Conservation (phyloP, 37 sponge, comb jelly and placozoan species). For the Aplysina aerophoba region DNA sequence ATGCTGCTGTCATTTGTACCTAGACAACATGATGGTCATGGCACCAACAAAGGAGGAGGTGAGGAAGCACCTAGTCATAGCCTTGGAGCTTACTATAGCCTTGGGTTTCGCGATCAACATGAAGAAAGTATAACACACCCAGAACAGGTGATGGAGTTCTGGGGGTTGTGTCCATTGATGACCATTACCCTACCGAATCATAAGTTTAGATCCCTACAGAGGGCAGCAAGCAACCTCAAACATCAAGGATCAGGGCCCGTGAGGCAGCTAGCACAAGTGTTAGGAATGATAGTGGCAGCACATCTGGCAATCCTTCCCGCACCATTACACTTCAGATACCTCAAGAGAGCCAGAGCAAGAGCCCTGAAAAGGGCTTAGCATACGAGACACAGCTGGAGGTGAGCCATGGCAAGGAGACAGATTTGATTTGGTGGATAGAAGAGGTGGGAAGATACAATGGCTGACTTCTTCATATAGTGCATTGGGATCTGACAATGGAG, state of each 20-base stretch:
- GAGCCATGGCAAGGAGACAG: background rate
- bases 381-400: background rate
- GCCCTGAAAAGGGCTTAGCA: background rate
- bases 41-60: background rate
- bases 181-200: background rate
- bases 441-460: background rate
- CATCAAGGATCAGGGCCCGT: background rate
- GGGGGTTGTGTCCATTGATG: constrained; percentile 1
- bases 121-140: constrained; percentile 22
- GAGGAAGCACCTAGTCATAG: background rate
- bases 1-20: too few species aligned
- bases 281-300: constrained; percentile 28
- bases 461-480: background rate
- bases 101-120: constrained; percentile 29
- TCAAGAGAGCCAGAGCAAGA: background rate
- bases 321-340: constrained; percentile 29
- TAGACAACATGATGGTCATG: constrained; percentile 47
- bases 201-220: background rate
- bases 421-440: constrained; percentile 36
- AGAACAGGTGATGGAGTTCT: constrained; percentile 34
- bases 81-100: background rate
- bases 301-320: constrained; percentile 31
- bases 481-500: background rate
- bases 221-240: constrained; percentile 2
- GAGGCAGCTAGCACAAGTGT: background rate